Evolutionary conservation across 2,888 invertebrate genomes (phyloP), one percentile per base, ranked within the genome.

Genomic region (Sinohyriopsis cumingii): DNA sequence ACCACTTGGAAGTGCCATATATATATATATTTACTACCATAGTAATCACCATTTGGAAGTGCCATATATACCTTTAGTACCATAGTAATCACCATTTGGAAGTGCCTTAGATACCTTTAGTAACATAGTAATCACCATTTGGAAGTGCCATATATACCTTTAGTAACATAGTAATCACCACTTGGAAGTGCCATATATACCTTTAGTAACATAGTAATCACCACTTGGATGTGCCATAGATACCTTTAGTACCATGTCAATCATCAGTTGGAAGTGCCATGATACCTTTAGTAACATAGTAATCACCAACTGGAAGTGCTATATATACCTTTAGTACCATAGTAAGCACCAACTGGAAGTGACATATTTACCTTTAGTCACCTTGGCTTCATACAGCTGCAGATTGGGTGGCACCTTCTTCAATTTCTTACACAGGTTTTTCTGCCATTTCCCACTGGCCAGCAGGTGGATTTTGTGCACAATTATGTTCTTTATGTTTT

Each of bases 371-470:
- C 75, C 79, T 68, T 82, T 82, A 18, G 76, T 79, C 53, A 82
- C 75, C 69, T 81, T 83, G 28, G 83, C 83, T 68, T 84, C 81
- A 72, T 75, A 84, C 61, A 86, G 73, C 33, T 80, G 75, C 7
- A 85, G 69, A 9, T 76, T 75, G 9, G 72, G 59, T 9, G 84
- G 82, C 3, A 80, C 76, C 67, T 82, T 68, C 28, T 68, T 75
- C 1, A 85, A 69, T 66, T 77, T 79, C 61, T 82, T 82, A 65
- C 78, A 77, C 55, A 84, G 69, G 59, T 76, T 69, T 18, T 74
- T 73, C n/a, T 75, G 73, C 86, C 86, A 85, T 57, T 86, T 81
- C 7, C 87, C 86, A n/a, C 73, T 73, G 20, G 85, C 87, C 45
- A 87, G 75, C 22, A 78, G 76, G 63, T 84, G 79, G 28, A 87